These are phyloP conservation scores for Drosophila lini DNA, from an alignment of 1,140 invertebrate species.

Conservation along the genomic window DNA sequence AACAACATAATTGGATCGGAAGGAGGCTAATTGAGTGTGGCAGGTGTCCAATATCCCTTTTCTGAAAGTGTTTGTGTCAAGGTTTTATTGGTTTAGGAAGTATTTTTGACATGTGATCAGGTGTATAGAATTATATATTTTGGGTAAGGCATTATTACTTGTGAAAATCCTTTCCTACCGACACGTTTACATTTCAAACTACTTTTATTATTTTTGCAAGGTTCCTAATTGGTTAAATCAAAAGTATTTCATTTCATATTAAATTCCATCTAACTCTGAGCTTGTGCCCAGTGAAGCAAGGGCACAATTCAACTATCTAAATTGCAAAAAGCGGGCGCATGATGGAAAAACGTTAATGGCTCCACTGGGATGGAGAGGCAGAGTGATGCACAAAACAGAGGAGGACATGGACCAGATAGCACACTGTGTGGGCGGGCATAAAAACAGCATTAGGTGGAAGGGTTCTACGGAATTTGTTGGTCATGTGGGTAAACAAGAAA, in stretches of 20 bases:
- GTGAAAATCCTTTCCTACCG: too few species aligned
- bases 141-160: background rate
- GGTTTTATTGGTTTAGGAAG: background rate
- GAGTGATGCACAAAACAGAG: background rate
- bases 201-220: background rate
- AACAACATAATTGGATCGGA: slow-evolving; percentile 28
- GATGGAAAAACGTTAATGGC: slow-evolving; percentile 49
- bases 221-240: background rate
- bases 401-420: slow-evolving; percentile 22
- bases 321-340: slow-evolving; percentile 21
- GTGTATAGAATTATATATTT: background rate
- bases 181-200: background rate
- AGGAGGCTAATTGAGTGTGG: slow-evolving; percentile 23
- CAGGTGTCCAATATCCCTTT: slow-evolving; percentile 16
- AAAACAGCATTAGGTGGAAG: slow-evolving; percentile 34
- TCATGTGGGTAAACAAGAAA: slow-evolving; percentile 50
- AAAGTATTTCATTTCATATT: slow-evolving; percentile 18
- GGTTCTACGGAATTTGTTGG: slow-evolving; percentile 42
- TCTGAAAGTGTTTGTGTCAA: background rate
- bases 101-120: too few species aligned
- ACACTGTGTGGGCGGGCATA: slow-evolving; percentile 15
- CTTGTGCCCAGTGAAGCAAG: slow-evolving; percentile 6
- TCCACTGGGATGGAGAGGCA: slow-evolving; percentile 25
- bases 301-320: slow-evolving; percentile 33
- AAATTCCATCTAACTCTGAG: slow-evolving; percentile 34